Percentiles rank a stretch among this genome's conserved stretches.
These are phyloP conservation scores for Papilio polytes DNA, from an alignment of 1,140 invertebrate genomes.

Conservation along the genomic window DNA sequence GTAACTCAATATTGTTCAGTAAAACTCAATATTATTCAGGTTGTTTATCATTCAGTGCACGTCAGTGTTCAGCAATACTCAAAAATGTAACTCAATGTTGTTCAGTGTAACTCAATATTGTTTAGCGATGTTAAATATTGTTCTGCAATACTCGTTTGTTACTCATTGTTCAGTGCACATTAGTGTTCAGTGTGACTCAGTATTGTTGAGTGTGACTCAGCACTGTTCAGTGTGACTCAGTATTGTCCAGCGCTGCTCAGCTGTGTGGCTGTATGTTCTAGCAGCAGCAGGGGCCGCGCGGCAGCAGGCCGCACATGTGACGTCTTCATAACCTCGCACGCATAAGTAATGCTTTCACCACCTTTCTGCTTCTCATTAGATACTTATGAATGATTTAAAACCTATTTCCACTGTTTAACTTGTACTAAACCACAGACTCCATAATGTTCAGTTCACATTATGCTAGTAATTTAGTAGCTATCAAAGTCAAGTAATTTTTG, in stretches of 20 bases:
- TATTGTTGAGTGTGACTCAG: background rate
- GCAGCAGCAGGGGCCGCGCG: slow-evolving; percentile 71
- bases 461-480: too few relatives aligned
- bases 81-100: background rate
- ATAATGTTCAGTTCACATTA: too few relatives aligned
- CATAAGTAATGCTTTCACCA: slow-evolving; percentile 75
- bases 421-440: background rate
- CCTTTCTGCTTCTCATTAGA: slow-evolving; percentile 38
- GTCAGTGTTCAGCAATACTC: background rate
- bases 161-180: background rate
- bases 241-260: slow-evolving; percentile 28
- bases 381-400: slow-evolving; percentile 10
- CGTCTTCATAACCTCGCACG: slow-evolving; percentile 48
- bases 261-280: slow-evolving; percentile 56
- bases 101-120: background rate
- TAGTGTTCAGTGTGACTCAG: background rate
- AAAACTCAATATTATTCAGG: background rate
- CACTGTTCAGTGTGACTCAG: background rate
- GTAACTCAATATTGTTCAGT: background rate
- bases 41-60: background rate
- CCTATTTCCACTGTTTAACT: background rate
- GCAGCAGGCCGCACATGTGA: slow-evolving; percentile 72
- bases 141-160: background rate
- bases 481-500: too few relatives aligned
- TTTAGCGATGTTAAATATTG: background rate